Evolutionary conservation across 1,140 invertebrate genomes (phyloP), one percentile per base, ranked within the genome.

Genomic region (Holcopasites calliopsidis): DNA sequence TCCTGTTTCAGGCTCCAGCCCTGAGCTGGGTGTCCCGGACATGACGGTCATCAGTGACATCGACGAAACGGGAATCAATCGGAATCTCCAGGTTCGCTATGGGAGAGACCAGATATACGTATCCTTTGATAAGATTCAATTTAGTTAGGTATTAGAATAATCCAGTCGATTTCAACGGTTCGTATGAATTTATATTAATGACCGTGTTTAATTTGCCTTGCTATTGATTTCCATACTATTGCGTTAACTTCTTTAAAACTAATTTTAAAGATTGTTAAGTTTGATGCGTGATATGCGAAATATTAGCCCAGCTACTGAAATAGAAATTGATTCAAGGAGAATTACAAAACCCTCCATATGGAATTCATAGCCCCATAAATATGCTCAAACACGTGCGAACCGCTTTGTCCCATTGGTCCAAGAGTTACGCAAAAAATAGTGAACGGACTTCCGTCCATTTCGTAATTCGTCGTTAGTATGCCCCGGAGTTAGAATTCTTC

Each of bases 31-130:
- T 61, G 94, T 96, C 82, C 94, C 95, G 80, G 97, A 99, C 92
- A 98, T 99, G 97, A 98, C 97, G 42, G 93, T 96, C 79, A 97
- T 99, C 91, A 96, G 97, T 70, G 95, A 98, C 91, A 97, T 99
- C 90, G 95, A 98, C 86, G 97, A 98, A 90, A 93, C 93, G 73
- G 96, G 96, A 85, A 98, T 99, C 91, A 98, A 98, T 91, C 93
- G 94, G 69, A 98, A 98, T 92, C 94, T 99, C 21, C 94, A 95
- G 89, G 93, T 95, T 65, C 94, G 97, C 86, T 98, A 98, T 89
- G 93, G 93, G 68, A 93, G 94, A 86, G 96, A 98, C 91, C 93
- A 95, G 84, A 97, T 98, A 90, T 99, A 98, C 90, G 97, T 98
- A 98, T 96, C 95, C 95, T 96, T 96, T 94, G 89, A 33, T 60